Base-by-base conservation (phyloP, 2,797 vertebrate species). In the Oreochromis mossambicus region DNA sequence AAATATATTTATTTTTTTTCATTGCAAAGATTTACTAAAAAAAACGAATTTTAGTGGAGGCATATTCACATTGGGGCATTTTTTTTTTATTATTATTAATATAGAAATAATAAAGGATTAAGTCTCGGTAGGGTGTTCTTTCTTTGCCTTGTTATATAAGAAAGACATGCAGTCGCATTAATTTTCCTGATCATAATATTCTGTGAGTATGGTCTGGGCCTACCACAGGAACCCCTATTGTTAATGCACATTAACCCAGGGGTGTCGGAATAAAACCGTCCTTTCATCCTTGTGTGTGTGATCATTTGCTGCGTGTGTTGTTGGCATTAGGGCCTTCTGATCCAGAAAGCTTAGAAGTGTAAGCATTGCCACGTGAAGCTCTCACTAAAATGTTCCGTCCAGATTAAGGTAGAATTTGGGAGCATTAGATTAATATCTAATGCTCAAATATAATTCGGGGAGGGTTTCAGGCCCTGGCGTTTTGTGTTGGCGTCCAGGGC, bases 141-240 rank as follows among this genome's bases (percentile, higher is more conserved):
- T 76, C 26, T 77, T 51, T 75, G 36, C 41, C 79, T 34, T 87
- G 77, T 88, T 86, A 77, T 86, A 84, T 79, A 88, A 88, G 82
- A 77, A 76, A 80, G 50, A 78, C 83, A 84, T 77, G 91, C 81
- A 73, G 24, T 88, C 77, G 82, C 86, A 93, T 92, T 92, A 24
- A 89, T 92, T 92, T 93, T 90, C 93, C 85, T 91, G 87, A 91
- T 90, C 87, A 92, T 92, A 80, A 90, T 92, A 75, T 93, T 89
- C 61, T 87, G 79, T 73, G 88, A 81, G 5, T 78, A 78, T 50
- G 82, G 48, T 50, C 32, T 14, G 32, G 77, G 78, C 38, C 54
- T 85, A 81, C 86, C 56, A 58, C 86, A 82, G 75, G 66, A 48
- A 56, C 29, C 78, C 78, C 63, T 76, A 41, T 50, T 75, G 55